Conservation (phyloP, 2,797 vertebrate species). For the Columba guinea region DNA sequence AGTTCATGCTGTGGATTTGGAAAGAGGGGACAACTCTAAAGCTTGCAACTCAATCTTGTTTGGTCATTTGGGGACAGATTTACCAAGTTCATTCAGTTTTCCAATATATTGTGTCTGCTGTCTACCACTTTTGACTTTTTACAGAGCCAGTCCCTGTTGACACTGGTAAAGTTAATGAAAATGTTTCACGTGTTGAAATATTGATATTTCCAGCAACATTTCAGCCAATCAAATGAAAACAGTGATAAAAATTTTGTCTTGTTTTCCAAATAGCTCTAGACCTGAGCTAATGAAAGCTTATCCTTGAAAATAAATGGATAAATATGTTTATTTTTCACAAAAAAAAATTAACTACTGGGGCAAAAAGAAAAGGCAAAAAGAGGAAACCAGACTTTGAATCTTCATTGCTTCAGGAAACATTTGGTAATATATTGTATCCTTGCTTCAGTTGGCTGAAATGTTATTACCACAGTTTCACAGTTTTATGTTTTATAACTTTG, state of each 20-base stretch:
- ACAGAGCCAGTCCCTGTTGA: background rate
- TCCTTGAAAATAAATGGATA: background rate
- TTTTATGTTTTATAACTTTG: constrained; percentile 25
- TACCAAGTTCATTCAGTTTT: background rate
- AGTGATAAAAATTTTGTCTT: background rate
- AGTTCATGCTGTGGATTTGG: background rate
- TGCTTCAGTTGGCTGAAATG: constrained; percentile 14
- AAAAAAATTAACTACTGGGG: background rate
- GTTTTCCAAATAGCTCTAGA: background rate
- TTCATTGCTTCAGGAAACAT: constrained; percentile 21
- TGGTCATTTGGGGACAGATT: background rate
- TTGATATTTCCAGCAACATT: background rate
- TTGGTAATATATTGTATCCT: constrained; percentile 1
- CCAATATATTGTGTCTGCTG: background rate
- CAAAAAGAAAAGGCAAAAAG: background rate
- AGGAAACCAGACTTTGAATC: constrained; percentile 2
- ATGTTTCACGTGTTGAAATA: constrained; percentile 2
- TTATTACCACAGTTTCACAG: constrained; percentile 5
- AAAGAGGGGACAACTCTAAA: background rate
- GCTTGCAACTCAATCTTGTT: background rate
- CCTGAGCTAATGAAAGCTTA: background rate
- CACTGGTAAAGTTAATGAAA: constrained; percentile 25
- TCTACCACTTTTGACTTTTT: constrained; percentile 1
- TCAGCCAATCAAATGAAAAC: constrained; percentile 18
- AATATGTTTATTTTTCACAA: background rate